A percentile compares a stretch with the other conserved stretches of the same genome.
Evolutionary conservation across 2,888 invertebrate species (phyloP).

Genomic region (Tenthredo scrophulariae): DNA sequence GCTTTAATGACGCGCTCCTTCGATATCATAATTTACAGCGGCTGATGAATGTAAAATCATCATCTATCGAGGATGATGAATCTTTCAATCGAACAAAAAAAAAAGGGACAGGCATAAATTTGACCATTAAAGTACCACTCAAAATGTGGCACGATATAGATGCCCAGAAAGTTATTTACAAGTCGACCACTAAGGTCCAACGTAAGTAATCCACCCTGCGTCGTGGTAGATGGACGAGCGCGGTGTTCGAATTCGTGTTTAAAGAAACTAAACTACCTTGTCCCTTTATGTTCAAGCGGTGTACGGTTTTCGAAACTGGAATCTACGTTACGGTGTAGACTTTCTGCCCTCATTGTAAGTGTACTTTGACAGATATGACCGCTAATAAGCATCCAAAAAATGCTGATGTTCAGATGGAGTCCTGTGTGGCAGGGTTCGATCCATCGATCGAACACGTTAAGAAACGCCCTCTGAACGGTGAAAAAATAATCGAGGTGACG

Average conservation of each 20-base stretch:
- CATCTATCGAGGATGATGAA: conserved; percentile 3
- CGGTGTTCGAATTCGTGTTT: not conserved
- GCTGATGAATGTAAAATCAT: not conserved
- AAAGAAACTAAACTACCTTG: not conserved
- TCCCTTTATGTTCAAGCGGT: conserved; percentile 12
- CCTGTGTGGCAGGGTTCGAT: not conserved
- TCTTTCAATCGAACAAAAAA: not conserved
- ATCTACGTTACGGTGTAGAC: not conserved
- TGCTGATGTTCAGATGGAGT: conserved; percentile 5
- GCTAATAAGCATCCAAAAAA: not conserved
- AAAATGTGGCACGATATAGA: not conserved
- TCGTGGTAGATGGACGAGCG: not conserved
- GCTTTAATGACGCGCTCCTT: not conserved
- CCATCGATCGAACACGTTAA: not conserved
- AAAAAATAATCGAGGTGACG: conserved; percentile 7
- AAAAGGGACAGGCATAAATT: not conserved
- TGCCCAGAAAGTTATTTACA: not conserved
- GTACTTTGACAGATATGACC: not conserved
- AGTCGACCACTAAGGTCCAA: not conserved
- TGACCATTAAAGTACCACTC: not conserved
- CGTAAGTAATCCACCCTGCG: not conserved
- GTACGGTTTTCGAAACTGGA: not conserved
- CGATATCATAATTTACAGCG: not conserved
- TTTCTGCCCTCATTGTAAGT: not conserved
- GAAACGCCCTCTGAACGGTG: not conserved